Percentiles rank a stretch among this genome's conserved stretches.
Evolutionary conservation across 2,113 vertebrate genomes (phyloP).

Genomic region (Apus apus): DNA sequence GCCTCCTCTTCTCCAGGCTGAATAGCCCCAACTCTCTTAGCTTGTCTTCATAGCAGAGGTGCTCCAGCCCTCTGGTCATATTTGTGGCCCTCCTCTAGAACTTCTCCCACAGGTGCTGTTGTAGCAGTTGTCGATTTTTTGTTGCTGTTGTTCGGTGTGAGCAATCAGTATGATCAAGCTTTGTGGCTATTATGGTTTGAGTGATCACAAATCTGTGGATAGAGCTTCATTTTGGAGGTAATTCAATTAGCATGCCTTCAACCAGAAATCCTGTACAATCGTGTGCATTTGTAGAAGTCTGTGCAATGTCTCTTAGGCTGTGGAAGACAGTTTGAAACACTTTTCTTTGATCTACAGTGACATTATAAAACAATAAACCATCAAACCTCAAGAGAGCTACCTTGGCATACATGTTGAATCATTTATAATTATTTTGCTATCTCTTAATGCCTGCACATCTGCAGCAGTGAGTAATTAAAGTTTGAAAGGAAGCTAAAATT

Average conservation of each 20-base stretch:
- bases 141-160: not conserved
- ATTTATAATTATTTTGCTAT: conserved; percentile 40
- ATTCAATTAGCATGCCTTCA: not conserved
- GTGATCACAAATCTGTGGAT: not conserved
- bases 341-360: conserved; percentile 35
- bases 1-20: too few relatives aligned
- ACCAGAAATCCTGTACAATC: not conserved
- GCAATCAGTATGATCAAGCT: not conserved
- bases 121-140: not conserved
- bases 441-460: conserved; percentile 45
- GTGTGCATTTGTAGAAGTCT: not conserved
- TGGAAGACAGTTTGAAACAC: not conserved
- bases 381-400: conserved; percentile 1
- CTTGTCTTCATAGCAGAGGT: too few relatives aligned
- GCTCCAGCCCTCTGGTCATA: too few relatives aligned
- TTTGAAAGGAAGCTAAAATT: conserved; percentile 37
- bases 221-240: not conserved
- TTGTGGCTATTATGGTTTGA: not conserved
- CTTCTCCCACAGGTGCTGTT: not conserved
- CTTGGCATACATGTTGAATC: conserved; percentile 7
- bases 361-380: conserved; percentile 3
- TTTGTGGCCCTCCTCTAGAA: too few relatives aligned
- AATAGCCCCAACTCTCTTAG: too few relatives aligned
- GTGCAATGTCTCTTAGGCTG: not conserved
- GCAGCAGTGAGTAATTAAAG: not conserved